Evolutionary conservation across 2,888 invertebrate species (phyloP).

Genomic region (Drosophila bunnanda): DNA sequence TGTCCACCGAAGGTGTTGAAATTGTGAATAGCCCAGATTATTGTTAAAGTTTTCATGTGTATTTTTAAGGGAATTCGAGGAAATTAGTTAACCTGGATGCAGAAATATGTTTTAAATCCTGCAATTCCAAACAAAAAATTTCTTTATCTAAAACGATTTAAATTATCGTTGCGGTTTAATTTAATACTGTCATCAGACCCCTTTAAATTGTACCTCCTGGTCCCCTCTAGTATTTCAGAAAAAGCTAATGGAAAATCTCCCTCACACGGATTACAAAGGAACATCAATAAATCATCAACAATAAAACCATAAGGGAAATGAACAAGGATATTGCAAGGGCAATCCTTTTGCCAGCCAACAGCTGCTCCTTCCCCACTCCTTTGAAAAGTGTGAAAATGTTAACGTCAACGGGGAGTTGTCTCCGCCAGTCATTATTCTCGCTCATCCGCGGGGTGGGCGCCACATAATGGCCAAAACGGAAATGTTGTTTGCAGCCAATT

Average conservation of each 20-base stretch:
- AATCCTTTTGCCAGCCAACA: slow-evolving; percentile 55
- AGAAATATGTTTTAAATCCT: too few relatives aligned
- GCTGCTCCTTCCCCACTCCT: slow-evolving; percentile 42
- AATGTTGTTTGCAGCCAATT: slow-evolving; percentile 72
- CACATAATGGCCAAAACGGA: slow-evolving; percentile 69
- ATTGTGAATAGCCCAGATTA: slow-evolving; percentile 32
- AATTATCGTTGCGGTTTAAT: neutral
- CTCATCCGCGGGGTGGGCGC: slow-evolving; percentile 28
- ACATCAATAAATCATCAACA: slow-evolving; percentile 72
- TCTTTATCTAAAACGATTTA: neutral
- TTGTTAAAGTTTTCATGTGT: neutral
- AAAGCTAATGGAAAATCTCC: slow-evolving; percentile 29
- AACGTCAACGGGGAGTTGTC: slow-evolving; percentile 47
- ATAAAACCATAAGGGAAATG: slow-evolving; percentile 43
- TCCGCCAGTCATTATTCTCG: slow-evolving; percentile 25
- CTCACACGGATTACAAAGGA: slow-evolving; percentile 17
- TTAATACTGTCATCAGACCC: neutral
- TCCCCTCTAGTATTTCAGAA: neutral
- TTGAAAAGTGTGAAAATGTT: slow-evolving; percentile 68
- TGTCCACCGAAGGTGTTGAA: slow-evolving; percentile 59
- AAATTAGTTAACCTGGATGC: too few relatives aligned
- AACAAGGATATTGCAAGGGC: slow-evolving; percentile 55
- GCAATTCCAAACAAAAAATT: too few relatives aligned
- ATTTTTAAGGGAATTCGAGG: neutral
- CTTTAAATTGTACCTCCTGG: neutral